These are phyloP conservation scores for Ochlodes sylvanus DNA, from an alignment of 2,888 invertebrate genomes.

Conservation along the genomic window DNA sequence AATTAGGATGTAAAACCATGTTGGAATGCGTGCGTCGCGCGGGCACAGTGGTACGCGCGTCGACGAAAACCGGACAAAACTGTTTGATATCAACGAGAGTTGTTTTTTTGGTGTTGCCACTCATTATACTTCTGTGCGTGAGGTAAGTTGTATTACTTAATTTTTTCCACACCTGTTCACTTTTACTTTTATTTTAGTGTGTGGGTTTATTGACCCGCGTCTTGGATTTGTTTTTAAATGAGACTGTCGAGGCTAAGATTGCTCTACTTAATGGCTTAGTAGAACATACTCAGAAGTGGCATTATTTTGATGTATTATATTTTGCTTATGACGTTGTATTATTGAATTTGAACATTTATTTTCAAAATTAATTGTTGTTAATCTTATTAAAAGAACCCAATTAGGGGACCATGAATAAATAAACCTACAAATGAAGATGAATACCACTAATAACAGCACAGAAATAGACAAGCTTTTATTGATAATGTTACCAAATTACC, in stretches of 20 bases:
- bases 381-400: conserved; percentile 13
- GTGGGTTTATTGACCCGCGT: conserved; percentile 17
- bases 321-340: no score
- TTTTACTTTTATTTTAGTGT: conserved; percentile 24
- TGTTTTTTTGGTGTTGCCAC: conserved; percentile 50
- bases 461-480: conserved; percentile 18
- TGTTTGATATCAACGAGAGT: conserved; percentile 42
- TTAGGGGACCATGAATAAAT: conserved; percentile 22
- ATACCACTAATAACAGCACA: not conserved
- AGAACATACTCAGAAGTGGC: not conserved
- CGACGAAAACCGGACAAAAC: conserved; percentile 47
- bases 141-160: conserved; percentile 55
- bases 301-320: not conserved
- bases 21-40: conserved; percentile 73
- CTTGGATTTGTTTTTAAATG: conserved; percentile 12
- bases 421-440: conserved; percentile 5
- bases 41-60: conserved; percentile 59
- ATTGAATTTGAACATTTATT: no score
- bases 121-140: conserved; percentile 60
- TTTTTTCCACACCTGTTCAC: conserved; percentile 17
- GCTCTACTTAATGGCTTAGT: conserved; percentile 5
- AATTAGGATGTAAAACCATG: conserved; percentile 78
- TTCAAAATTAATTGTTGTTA: no score
- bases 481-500: conserved; percentile 30
- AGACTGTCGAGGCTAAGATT: not conserved